A percentile compares a stretch with the other conserved stretches of the same genome.
Evolutionary conservation across 2,113 vertebrate species (phyloP).

Genomic region (Camelus dromedarius): DNA sequence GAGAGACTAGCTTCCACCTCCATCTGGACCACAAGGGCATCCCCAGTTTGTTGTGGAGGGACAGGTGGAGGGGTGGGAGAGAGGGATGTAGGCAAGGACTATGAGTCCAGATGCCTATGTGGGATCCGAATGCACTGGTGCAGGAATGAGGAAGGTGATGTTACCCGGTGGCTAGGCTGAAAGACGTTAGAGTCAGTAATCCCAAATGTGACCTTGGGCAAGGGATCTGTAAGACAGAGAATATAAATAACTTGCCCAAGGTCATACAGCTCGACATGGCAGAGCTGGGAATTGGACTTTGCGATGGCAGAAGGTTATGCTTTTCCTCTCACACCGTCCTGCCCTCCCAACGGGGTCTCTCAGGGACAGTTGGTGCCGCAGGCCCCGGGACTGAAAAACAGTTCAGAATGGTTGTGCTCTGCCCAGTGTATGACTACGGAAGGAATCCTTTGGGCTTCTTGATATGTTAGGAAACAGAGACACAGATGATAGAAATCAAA

Average conservation of each 20-base stretch:
- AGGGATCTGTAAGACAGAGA: neutral
- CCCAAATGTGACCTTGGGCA: neutral
- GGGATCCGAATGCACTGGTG: neutral
- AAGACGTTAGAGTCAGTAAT: neutral
- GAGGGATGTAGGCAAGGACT: neutral
- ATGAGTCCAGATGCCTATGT: neutral
- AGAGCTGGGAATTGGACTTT: slow-evolving; percentile 22
- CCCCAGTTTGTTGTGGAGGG: neutral
- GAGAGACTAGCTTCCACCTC: neutral
- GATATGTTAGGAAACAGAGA: slow-evolving; percentile 33
- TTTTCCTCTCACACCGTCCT: slow-evolving; percentile 4
- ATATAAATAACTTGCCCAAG: slow-evolving; percentile 27
- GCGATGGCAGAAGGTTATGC: neutral
- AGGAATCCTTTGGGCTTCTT: slow-evolving; percentile 52
- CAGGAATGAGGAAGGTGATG: neutral
- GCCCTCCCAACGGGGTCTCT: neutral
- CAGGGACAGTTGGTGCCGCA: neutral
- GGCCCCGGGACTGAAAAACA: slow-evolving; percentile 48
- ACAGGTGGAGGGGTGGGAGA: neutral
- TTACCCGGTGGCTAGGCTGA: neutral
- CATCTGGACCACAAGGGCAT: neutral
- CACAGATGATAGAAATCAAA: slow-evolving; percentile 38
- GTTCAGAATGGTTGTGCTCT: slow-evolving; percentile 52
- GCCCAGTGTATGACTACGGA: neutral
- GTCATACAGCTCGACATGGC: neutral